phyloP scores from a whole-genome alignment of 2,888 invertebrate genomes.

The Mesopsocus fuscifrons region DNA sequence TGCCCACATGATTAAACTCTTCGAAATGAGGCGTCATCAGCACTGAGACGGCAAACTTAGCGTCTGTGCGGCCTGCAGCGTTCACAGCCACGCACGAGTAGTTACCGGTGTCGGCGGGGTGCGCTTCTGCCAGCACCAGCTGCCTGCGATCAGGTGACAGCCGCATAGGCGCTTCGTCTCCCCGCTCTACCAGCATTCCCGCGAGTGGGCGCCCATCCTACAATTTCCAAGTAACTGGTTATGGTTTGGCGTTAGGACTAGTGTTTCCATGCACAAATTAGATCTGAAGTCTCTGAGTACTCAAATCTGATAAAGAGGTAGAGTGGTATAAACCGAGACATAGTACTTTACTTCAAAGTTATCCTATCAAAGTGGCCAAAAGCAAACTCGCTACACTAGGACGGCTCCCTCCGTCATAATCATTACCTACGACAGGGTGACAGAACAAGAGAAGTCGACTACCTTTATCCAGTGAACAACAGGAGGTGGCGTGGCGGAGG shows the following conservation, averaged over 20 bases:
- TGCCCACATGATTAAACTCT: conserved; percentile 11
- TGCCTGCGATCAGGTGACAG: conserved; percentile 15
- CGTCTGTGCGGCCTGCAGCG: conserved; percentile 32
- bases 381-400: too few species aligned
- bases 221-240: too few species aligned
- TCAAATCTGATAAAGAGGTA: too few species aligned
- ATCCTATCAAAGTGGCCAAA: too few species aligned
- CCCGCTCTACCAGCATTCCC: conserved; percentile 12
- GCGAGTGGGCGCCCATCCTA: conserved; percentile 14
- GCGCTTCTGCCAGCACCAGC: conserved; percentile 16
- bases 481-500: conserved; percentile 17
- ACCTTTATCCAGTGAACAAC: conserved; percentile 19
- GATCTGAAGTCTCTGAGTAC: too few species aligned
- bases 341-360: too few species aligned
- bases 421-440: too few species aligned
- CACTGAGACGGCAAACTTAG: conserved; percentile 32
- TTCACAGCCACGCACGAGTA: conserved; percentile 41
- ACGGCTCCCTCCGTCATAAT: too few species aligned
- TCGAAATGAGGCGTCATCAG: conserved; percentile 29
- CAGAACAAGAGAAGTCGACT: too few species aligned
- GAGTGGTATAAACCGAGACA: too few species aligned
- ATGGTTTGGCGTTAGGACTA: too few species aligned
- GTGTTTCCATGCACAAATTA: too few species aligned
- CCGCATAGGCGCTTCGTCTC: conserved; percentile 16
- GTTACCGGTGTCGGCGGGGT: conserved; percentile 27